Evolutionary conservation across 2,888 invertebrate species (phyloP), one percentile per base, ranked within the genome.

Genomic region (Gandaritis pyraliata): DNA sequence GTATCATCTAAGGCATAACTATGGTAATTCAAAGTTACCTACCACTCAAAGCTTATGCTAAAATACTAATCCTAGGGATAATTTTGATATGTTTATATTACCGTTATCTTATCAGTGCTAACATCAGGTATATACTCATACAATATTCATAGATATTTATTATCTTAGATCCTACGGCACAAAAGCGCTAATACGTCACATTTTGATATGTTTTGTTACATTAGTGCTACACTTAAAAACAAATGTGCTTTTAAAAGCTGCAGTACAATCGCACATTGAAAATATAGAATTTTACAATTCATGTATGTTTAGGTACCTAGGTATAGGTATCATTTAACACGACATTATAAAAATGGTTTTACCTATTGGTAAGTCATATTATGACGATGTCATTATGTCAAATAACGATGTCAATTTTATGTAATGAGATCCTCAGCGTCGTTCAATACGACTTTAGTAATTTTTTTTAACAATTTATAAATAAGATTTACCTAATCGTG

Each of bases 181-280:
- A 38, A 39, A 58, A 50, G 57, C 49, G 29, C 13, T 58, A 45
- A 8, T 43, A 51, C 33, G 45, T 64, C 62, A 59, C 15, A 66
- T 63, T 64, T 56, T 72, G 74, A 75, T 76, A 76, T 68, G 68
- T 68, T 63, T 68, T 29, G 15, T 0, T 55, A 46, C 16, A 23
- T 23, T 50, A 33, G 55, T 16, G 49, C 43, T 45, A 43, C 13
- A 33, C 30, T 49, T 50, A 51, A 23, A 15, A 43, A 2, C 3
- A 33, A 33, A 18, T 11, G 46, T 36, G 23, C 13, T 36, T 45
- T 36, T 18, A 54, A 18, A 54, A 54, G 33, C 45, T 43, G 10
- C 8, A 13, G 3, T 7, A 16, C 8, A n/a, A 45, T 45, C 6
- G 50, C 38, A 49, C 12, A 15, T 36, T 18, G 13, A 16, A 12